Percentiles rank a stretch among this genome's conserved stretches.
These are phyloP conservation scores for Pteropus alecto DNA, from an alignment of 2,113 vertebrate genomes.

Conservation along the genomic window DNA sequence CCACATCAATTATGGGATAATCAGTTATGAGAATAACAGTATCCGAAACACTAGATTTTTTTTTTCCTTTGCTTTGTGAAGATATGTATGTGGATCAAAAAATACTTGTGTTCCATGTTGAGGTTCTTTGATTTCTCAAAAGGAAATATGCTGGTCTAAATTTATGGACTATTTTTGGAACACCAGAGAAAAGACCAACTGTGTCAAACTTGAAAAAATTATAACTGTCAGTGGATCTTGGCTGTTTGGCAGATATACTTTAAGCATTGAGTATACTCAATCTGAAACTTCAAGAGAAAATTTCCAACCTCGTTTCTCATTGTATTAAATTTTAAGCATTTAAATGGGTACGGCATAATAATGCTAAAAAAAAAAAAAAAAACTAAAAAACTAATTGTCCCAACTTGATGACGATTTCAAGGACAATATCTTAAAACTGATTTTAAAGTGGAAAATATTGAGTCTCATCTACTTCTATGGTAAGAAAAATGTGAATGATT, in stretches of 20 bases:
- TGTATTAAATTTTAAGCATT: slow-evolving; percentile 30
- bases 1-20: not conserved
- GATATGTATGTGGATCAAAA: slow-evolving; percentile 21
- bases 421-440: slow-evolving; percentile 4
- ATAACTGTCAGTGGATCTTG: slow-evolving; percentile 61
- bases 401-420: slow-evolving; percentile 34
- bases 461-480: not conserved
- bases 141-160: slow-evolving; percentile 51
- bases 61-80: slow-evolving; percentile 24
- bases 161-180: slow-evolving; percentile 62
- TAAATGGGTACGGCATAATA: not conserved
- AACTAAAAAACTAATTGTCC: not conserved
- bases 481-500: slow-evolving; percentile 25
- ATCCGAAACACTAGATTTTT: not conserved
- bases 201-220: slow-evolving; percentile 66
- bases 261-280: not conserved
- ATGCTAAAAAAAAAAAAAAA: not conserved
- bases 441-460: slow-evolving; percentile 9
- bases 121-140: slow-evolving; percentile 52
- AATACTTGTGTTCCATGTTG: not conserved
- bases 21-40: not conserved
- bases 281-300: slow-evolving; percentile 67
- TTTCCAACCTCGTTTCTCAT: slow-evolving; percentile 48
- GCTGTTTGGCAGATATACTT: slow-evolving; percentile 43
- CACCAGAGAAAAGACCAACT: slow-evolving; percentile 58